phyloP scores from a whole-genome alignment of 2,888 invertebrate species.

The Nudaria mundana region DNA sequence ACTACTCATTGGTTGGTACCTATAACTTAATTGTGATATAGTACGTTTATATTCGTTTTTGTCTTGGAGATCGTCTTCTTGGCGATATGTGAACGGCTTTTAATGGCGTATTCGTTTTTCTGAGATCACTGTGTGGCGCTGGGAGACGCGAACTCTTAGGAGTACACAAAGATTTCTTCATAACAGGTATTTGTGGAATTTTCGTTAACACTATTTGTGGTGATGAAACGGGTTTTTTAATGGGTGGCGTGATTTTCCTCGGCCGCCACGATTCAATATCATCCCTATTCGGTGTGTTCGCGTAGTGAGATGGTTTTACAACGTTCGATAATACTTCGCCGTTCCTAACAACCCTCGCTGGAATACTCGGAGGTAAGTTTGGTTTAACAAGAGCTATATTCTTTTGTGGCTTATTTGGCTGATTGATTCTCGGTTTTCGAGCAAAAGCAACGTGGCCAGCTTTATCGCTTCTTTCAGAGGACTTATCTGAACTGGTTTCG shows the following conservation, averaged over 20 bases:
- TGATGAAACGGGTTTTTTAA: conserved; percentile 61
- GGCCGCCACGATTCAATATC: conserved; percentile 45
- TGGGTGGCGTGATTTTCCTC: conserved; percentile 54
- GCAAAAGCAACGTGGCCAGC: conserved; percentile 59
- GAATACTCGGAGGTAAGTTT: conserved; percentile 36
- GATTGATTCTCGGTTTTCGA: conserved; percentile 61
- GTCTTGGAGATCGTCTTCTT: conserved; percentile 66
- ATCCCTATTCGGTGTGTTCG: conserved; percentile 42
- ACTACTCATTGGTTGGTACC: conserved; percentile 31
- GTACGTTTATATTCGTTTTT: conserved; percentile 40
- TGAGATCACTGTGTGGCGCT: conserved; percentile 54
- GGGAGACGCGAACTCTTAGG: conserved; percentile 79
- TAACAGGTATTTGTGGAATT: conserved; percentile 73
- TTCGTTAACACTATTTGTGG: conserved; percentile 39
- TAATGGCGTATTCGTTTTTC: conserved; percentile 82
- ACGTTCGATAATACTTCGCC: conserved; percentile 28
- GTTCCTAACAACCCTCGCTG: conserved; percentile 36
- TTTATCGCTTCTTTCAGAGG: conserved; percentile 64
- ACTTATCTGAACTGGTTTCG: conserved; percentile 80
- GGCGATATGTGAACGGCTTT: conserved; percentile 72
- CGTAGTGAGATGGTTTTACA: conserved; percentile 33
- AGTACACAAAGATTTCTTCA: conserved; percentile 82
- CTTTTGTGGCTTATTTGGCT: conserved; percentile 50
- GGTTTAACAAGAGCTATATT: conserved; percentile 49
- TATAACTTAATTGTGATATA: too few species aligned